Conservation (phyloP, 2,888 invertebrate species). For the Caenorhabditis sp. region DNA sequence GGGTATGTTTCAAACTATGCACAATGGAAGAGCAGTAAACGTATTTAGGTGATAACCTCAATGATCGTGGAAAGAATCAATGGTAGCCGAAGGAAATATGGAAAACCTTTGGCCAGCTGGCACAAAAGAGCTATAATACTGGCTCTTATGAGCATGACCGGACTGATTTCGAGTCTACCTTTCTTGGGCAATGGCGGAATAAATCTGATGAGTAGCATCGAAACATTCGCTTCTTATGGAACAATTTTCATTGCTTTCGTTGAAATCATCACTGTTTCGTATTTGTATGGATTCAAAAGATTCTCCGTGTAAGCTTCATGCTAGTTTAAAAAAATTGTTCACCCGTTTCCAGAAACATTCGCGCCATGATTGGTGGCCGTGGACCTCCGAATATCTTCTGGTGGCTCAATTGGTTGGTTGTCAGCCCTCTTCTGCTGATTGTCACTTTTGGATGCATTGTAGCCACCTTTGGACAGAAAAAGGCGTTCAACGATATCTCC, state of each 20-base stretch:
- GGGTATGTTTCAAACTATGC: slow-evolving; percentile 35
- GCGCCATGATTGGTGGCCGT: slow-evolving; percentile 58
- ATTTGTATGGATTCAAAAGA: slow-evolving; percentile 65
- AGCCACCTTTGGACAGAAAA: slow-evolving; percentile 22
- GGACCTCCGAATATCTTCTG: slow-evolving; percentile 59
- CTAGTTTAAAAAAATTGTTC: too few species aligned
- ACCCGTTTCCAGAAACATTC: slow-evolving; percentile 52
- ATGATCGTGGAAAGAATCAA: slow-evolving; percentile 62
- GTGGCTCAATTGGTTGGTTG: slow-evolving; percentile 64
- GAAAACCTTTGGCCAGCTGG: slow-evolving; percentile 57
- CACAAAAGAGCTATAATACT: slow-evolving; percentile 51
- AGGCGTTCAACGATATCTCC: neutral
- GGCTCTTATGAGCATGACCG: slow-evolving; percentile 16
- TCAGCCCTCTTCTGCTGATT: slow-evolving; percentile 49
- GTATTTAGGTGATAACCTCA: slow-evolving; percentile 51
- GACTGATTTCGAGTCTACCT: slow-evolving; percentile 52
- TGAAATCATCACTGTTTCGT: slow-evolving; percentile 55
- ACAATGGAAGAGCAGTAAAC: neutral
- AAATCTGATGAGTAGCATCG: slow-evolving; percentile 47
- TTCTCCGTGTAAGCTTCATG: slow-evolving; percentile 54
- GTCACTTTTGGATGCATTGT: slow-evolving; percentile 46
- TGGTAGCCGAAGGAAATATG: slow-evolving; percentile 54
- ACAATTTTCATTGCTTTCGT: slow-evolving; percentile 56
- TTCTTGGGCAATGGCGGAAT: slow-evolving; percentile 55
- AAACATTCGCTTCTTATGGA: slow-evolving; percentile 50